These are phyloP conservation scores for Aphaenogaster ashmeadi DNA, from an alignment of 1,140 invertebrate genomes.

Conservation along the genomic window DNA sequence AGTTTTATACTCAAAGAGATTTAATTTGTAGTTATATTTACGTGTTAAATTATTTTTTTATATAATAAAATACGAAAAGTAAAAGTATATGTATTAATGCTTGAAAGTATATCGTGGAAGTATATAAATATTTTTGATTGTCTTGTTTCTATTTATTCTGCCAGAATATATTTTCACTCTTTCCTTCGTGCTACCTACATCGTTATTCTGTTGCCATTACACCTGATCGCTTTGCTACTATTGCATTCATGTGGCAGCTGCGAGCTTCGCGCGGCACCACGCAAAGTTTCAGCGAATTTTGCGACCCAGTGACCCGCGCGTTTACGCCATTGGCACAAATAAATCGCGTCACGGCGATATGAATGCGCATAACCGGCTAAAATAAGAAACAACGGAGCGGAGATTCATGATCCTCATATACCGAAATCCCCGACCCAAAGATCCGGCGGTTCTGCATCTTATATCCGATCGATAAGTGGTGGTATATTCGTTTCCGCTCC, in stretches of 20 bases:
- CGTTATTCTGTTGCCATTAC: conserved; percentile 36
- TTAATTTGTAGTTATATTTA: background rate
- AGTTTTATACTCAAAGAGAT: background rate
- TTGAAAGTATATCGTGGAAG: background rate
- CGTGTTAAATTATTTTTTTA: background rate
- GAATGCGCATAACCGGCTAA: conserved; percentile 46
- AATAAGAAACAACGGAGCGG: conserved; percentile 42
- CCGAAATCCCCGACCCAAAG: background rate
- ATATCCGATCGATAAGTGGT: conserved; percentile 30
- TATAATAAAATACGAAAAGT: background rate
- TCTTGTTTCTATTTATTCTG: background rate
- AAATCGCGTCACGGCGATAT: conserved; percentile 44
- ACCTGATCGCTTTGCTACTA: conserved; percentile 41
- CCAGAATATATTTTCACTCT: background rate
- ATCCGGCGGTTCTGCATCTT: conserved; percentile 4
- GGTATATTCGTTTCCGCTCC: conserved; percentile 38
- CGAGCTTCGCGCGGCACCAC: background rate
- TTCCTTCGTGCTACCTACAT: background rate
- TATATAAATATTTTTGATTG: too few species aligned
- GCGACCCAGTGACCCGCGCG: conserved; percentile 49
- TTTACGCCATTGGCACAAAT: conserved; percentile 53
- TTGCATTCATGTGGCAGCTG: conserved; percentile 52
- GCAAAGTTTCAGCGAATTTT: conserved; percentile 40
- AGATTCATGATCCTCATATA: conserved; percentile 45
- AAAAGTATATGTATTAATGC: background rate